Conservation (phyloP, 30 jellyfish, hydroid and myxozoan species). For the Pseudorhiza aurosa region DNA sequence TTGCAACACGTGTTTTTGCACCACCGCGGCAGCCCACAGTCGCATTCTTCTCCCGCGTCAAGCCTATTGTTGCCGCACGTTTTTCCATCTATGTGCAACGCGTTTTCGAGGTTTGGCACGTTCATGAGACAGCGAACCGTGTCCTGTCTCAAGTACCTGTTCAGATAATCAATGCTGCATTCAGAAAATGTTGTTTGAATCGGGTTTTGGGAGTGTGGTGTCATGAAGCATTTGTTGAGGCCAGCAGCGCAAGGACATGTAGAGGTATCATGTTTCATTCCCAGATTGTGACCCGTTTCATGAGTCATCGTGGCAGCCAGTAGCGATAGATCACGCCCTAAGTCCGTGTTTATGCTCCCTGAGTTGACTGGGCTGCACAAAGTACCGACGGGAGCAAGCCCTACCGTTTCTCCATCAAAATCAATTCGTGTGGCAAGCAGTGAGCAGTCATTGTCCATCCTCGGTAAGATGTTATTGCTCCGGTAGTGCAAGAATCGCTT, state of each 20-base stretch:
- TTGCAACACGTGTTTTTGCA: conserved; percentile 64
- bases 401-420: conserved; percentile 76
- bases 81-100: background rate
- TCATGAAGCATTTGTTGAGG: conserved; percentile 37
- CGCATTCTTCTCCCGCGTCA: conserved; percentile 70
- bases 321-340: conserved; percentile 30
- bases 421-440: conserved; percentile 62
- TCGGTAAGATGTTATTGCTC: conserved; percentile 13
- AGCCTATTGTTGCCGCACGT: conserved; percentile 56
- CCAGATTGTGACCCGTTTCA: conserved; percentile 91
- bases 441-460: conserved; percentile 66
- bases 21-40: conserved; percentile 51
- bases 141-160: conserved; percentile 6
- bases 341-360: conserved; percentile 80
- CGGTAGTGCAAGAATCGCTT: conserved; percentile 54
- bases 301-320: conserved; percentile 85
- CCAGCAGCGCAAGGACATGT: conserved; percentile 60
- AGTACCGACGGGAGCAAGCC: conserved; percentile 79
- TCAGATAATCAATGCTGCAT: conserved; percentile 66
- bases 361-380: conserved; percentile 67
- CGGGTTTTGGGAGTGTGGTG: conserved; percentile 71
- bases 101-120: conserved; percentile 31
- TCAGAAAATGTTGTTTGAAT: conserved; percentile 47
- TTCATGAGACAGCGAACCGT: conserved; percentile 45
- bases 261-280: conserved; percentile 78